Evolutionary conservation across 1,140 invertebrate species (phyloP).

Genomic region (Solenopsis fugax): DNA sequence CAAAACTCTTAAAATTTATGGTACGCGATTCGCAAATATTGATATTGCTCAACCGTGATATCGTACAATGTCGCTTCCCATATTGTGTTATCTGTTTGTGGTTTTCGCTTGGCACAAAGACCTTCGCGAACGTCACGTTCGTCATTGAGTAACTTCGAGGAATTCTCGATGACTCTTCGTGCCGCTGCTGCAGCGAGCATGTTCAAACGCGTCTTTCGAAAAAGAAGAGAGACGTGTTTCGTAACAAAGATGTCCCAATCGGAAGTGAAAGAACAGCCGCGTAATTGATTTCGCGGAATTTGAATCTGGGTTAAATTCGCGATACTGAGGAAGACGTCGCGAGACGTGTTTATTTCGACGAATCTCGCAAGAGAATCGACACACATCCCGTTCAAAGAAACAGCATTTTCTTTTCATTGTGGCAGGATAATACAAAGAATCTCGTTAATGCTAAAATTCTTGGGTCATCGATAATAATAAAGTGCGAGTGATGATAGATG

Average conservation of each 20-base stretch:
- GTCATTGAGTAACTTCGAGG: slow-evolving; percentile 40
- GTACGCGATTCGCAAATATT: background rate
- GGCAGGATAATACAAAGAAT: no score
- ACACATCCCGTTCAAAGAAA: background rate
- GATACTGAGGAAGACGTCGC: background rate
- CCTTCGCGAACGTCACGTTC: slow-evolving; percentile 32
- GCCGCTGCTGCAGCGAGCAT: background rate
- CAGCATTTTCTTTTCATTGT: slow-evolving; percentile 1
- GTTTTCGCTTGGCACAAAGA: slow-evolving; percentile 18
- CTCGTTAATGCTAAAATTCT: background rate
- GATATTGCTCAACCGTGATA: background rate
- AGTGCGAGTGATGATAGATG: background rate
- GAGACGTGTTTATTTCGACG: slow-evolving; percentile 8
- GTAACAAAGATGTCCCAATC: slow-evolving; percentile 48
- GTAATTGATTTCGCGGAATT: slow-evolving; percentile 48
- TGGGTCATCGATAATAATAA: background rate
- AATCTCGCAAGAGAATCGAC: background rate
- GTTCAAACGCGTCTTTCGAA: slow-evolving; percentile 24
- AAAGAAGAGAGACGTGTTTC: slow-evolving; percentile 19
- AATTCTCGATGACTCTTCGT: slow-evolving; percentile 37
- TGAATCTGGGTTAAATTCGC: slow-evolving; percentile 54
- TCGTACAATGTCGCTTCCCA: background rate
- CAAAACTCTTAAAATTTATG: background rate
- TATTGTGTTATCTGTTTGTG: slow-evolving; percentile 9
- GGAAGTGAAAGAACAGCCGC: slow-evolving; percentile 33